Conservation (phyloP, 2,888 invertebrate genomes). For the Nineta flava region DNA sequence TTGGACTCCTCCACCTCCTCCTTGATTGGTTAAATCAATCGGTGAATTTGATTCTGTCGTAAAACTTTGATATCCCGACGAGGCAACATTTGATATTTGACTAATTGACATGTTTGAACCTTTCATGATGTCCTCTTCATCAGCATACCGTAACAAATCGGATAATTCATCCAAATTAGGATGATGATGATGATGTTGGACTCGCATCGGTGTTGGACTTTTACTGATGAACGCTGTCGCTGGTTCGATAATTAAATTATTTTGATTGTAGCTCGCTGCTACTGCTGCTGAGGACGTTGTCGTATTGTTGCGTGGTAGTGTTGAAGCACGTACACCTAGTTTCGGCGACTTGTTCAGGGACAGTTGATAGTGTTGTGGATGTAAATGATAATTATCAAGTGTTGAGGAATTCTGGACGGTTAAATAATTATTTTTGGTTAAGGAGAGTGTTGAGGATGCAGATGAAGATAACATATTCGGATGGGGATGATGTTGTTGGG, state of each 20-base stretch:
- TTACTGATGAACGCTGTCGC: conserved; percentile 34
- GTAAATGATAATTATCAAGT: conserved; percentile 9
- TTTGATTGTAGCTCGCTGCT: conserved; percentile 32
- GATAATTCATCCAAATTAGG: conserved; percentile 52
- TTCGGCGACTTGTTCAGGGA: conserved; percentile 9
- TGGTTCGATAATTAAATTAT: conserved; percentile 38
- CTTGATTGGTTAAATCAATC: conserved; percentile 43
- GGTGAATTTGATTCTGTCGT: conserved; percentile 79
- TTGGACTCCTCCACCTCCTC: conserved; percentile 18
- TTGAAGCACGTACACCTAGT: conserved; percentile 41
- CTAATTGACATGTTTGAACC: conserved; percentile 69
- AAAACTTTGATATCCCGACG: conserved; percentile 79
- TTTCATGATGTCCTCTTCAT: conserved; percentile 44
- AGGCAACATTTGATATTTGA: conserved; percentile 60
- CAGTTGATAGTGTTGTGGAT: not conserved
- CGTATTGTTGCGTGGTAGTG: conserved; percentile 49
- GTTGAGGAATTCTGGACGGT: conserved; percentile 14
- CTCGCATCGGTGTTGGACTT: conserved; percentile 25
- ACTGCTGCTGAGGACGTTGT: too few species aligned
- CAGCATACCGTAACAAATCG: conserved; percentile 55
- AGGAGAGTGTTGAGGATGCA: not conserved
- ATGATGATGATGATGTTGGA: conserved; percentile 20
- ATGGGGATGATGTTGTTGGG: not conserved
- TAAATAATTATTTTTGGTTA: not conserved
- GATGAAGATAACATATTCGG: not conserved